Base-by-base conservation (phyloP, 1,140 invertebrate species). In the Cyclargus thomasi region DNA sequence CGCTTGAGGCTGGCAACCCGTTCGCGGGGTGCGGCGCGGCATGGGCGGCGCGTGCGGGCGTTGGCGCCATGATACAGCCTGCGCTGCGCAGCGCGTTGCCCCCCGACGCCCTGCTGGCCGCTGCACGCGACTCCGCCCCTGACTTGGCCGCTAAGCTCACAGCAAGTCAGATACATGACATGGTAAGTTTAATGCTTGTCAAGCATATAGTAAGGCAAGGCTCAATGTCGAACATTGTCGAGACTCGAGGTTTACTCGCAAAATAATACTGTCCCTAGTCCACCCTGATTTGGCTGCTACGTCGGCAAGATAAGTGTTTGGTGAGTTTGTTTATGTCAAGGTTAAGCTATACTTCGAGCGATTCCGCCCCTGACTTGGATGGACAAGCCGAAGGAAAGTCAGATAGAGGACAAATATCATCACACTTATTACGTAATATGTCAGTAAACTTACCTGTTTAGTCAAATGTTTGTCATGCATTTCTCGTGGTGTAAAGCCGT, bases 91-190 rank as follows among this genome's bases (percentile, higher is more conserved):
- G 76, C 87, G 91, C 67, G 76, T 90, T 89, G 71, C 83, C 93
- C 22, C 95, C 97, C 78, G 95, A 97, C 75, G 92, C 93, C 71
- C 91, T 97, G 71, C 95, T 97, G 86, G 94, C 95, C 23, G 92
- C 94, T 67, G 96, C 96, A 0, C 95, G 96, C 85, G 94, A 95
- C 74, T 94, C 93, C 53, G 96, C 96, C 16, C 94, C 93, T 74
- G 93, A 95, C 76, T 92, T 97, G 16, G 96, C 95, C 78, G 90
- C 92, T 29, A 88, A 92, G 71, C 86, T 95, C 74, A 85, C 93
- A 10, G 91, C 92, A 1, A 79, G 92, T 16, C 94, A 94, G 79
- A 94, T 95, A 73, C 94, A 95, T 82, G 81, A 91, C 2, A 94
- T 95, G 94, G 95, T 95, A 83, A 91, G n/a, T 36, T 8, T 11